A percentile compares a stretch with the other conserved stretches of the same genome.
phyloP scores from a whole-genome alignment of 2,888 invertebrate genomes.

The Odontomyia ornata region DNA sequence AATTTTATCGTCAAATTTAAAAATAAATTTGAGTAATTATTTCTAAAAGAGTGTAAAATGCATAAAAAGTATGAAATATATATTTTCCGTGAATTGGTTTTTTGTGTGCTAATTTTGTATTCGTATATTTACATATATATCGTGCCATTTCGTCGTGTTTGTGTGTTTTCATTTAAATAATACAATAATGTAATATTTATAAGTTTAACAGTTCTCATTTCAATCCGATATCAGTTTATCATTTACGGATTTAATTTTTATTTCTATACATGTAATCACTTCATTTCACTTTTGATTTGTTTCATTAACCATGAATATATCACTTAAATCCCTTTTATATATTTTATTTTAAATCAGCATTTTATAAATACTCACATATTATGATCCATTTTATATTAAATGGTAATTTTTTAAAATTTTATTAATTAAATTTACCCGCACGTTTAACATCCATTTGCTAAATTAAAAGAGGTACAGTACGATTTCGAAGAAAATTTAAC shows the following conservation, averaged over 20 bases:
- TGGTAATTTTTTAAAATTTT: no score
- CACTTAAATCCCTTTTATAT: background rate
- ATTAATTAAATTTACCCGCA: no score
- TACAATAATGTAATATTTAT: background rate
- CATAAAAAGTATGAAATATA: slow-evolving; percentile 53
- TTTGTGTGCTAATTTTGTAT: slow-evolving; percentile 63
- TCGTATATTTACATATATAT: slow-evolving; percentile 56
- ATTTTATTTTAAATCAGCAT: background rate
- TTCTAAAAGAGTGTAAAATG: background rate
- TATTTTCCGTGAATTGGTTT: slow-evolving; percentile 63
- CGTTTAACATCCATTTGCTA: no score
- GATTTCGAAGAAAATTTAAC: slow-evolving; percentile 11
- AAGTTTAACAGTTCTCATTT: slow-evolving; percentile 44
- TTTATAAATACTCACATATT: no score
- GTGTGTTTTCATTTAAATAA: slow-evolving; percentile 55
- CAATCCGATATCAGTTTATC: slow-evolving; percentile 48
- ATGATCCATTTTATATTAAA: no score
- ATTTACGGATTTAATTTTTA: slow-evolving; percentile 15
- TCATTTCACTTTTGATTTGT: slow-evolving; percentile 14
- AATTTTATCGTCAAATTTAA: background rate
- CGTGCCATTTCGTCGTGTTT: slow-evolving; percentile 60
- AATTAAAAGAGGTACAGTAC: no score
- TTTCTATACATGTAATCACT: background rate
- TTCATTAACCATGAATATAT: background rate
- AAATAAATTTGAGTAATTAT: background rate